Evolutionary conservation across 2,888 invertebrate species (phyloP).

Genomic region (Brachyptera risi): DNA sequence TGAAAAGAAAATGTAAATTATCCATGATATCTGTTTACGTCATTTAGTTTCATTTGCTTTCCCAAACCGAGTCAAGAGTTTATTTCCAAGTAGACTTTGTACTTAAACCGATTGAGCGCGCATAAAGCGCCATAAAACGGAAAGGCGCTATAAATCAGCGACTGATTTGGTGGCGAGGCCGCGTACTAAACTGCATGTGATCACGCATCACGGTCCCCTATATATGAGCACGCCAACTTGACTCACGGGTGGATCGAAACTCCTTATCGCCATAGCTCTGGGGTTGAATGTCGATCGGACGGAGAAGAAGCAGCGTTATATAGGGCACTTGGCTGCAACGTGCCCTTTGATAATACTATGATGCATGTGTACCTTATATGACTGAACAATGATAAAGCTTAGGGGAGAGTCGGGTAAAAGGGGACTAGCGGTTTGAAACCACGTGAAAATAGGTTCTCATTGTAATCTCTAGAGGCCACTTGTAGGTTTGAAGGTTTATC

Average conservation of each 20-base stretch:
- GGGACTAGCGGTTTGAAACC: no score
- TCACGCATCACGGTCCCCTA: conserved; percentile 12
- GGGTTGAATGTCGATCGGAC: no score
- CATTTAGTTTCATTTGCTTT: no score
- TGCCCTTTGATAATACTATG: not conserved
- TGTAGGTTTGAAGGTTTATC: no score
- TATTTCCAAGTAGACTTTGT: conserved; percentile 4
- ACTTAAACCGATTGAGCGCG: conserved; percentile 14
- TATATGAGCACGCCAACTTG: not conserved
- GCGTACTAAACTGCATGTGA: conserved; percentile 4
- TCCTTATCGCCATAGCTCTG: no score
- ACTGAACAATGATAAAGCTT: not conserved
- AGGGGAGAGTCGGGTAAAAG: no score
- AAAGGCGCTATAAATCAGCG: conserved; percentile 25
- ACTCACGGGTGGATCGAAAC: no score
- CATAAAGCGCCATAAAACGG: conserved; percentile 14
- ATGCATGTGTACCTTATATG: not conserved
- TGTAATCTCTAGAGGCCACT: conserved; percentile 1
- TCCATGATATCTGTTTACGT: no score
- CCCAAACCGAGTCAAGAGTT: no score
- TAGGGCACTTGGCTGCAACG: not conserved
- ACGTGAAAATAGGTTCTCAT: not conserved
- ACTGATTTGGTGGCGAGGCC: conserved; percentile 20
- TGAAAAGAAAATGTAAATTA: no score
- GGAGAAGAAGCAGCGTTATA: no score